phyloP scores from a whole-genome alignment of 2,888 invertebrate species.

The Stenotaenia linearis region DNA sequence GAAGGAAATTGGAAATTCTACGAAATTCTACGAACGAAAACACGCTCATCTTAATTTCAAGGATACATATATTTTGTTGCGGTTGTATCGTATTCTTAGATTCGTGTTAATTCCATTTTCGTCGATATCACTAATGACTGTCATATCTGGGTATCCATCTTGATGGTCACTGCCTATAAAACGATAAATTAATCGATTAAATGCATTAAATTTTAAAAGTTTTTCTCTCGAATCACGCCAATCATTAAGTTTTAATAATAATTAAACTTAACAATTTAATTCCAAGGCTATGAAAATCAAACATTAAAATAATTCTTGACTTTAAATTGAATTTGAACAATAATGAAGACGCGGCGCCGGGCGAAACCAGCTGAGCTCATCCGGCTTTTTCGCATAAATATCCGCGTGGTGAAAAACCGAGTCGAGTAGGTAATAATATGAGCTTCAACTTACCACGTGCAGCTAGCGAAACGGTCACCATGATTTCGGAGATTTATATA shows the following conservation, averaged over 20 bases:
- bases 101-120: slow-evolving; percentile 84
- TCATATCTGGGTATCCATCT: slow-evolving; percentile 85
- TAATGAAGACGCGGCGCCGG: neutral
- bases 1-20: neutral
- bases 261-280: neutral
- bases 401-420: neutral
- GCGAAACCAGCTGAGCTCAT: neutral
- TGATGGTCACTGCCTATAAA: slow-evolving; percentile 47
- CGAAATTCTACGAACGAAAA: neutral
- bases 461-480: neutral
- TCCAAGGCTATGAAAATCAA: neutral
- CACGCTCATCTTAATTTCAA: slow-evolving; percentile 44
- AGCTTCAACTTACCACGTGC: neutral
- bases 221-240: too few relatives aligned
- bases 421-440: neutral
- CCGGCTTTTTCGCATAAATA: neutral
- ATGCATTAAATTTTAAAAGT: neutral
- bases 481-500: neutral
- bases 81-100: slow-evolving; percentile 70
- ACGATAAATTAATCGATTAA: neutral
- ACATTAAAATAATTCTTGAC: neutral
- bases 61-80: slow-evolving; percentile 88
- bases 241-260: neutral
- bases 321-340: neutral
- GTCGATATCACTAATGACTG: slow-evolving; percentile 80